Evolutionary conservation across 2,797 vertebrate genomes (phyloP).

Genomic region (Malurus leucopterus): DNA sequence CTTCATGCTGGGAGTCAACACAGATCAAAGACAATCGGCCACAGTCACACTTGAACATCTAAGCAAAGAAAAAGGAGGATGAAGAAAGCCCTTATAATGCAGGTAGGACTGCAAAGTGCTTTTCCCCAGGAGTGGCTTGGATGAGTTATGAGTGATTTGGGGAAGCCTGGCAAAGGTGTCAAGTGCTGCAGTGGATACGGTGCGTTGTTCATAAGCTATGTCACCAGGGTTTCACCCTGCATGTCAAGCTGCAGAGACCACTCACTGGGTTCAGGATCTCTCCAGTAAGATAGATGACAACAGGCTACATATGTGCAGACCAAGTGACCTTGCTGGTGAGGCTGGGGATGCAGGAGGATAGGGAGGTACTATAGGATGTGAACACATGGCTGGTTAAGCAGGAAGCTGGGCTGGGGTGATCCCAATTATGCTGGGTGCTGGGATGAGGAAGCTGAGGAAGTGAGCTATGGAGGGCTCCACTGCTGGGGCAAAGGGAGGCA

Average conservation of each 20-base stretch:
- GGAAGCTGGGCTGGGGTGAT: not conserved
- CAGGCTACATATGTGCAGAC: accelerated
- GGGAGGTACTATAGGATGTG: not conserved
- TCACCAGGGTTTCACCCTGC: not conserved
- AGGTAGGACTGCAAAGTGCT: not conserved
- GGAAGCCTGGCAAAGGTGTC: not conserved
- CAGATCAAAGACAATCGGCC: not conserved
- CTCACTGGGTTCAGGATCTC: not conserved
- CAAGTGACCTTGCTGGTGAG: not conserved
- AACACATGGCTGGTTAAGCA: not conserved
- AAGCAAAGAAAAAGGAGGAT: not conserved
- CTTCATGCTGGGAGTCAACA: not conserved
- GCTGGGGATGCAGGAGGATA: not conserved
- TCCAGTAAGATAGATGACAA: not conserved
- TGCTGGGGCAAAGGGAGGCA: not conserved
- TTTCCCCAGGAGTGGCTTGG: not conserved
- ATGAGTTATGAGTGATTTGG: not conserved
- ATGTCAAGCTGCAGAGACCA: not conserved
- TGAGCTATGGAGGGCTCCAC: accelerated
- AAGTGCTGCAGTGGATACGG: not conserved
- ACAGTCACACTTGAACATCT: not conserved
- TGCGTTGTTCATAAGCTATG: not conserved
- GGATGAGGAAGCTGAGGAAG: not conserved
- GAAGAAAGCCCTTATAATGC: not conserved
- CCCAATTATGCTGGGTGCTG: not conserved